These are phyloP conservation scores for Bucorvus abyssinicus DNA, from an alignment of 2,797 vertebrate species.

Conservation along the genomic window DNA sequence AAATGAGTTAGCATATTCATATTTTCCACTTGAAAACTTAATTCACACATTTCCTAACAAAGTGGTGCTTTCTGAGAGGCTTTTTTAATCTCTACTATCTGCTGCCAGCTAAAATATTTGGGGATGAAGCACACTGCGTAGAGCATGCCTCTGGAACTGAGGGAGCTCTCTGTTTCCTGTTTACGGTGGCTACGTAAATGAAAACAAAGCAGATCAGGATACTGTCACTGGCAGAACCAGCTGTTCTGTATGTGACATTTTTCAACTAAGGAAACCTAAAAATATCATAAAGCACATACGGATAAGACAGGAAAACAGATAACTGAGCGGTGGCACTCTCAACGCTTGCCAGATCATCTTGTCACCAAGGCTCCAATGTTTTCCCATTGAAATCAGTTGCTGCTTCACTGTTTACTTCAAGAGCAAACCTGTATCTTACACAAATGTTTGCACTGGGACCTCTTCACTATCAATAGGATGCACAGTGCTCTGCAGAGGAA, in stretches of 20 bases:
- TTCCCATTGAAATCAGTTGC: background rate
- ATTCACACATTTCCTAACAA: conserved; percentile 32
- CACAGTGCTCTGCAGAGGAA: background rate
- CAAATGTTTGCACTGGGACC: background rate
- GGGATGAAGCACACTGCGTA: background rate
- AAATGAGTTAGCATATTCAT: background rate
- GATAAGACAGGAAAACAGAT: background rate
- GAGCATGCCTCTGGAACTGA: background rate
- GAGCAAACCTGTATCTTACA: background rate
- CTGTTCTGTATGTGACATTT: background rate
- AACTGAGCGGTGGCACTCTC: background rate
- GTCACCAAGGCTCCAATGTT: background rate
- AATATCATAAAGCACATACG: background rate
- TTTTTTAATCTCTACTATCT: background rate
- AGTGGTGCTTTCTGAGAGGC: background rate
- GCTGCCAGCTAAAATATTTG: conserved; percentile 21
- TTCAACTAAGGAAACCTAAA: conserved; percentile 9
- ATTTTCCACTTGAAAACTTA: conserved; percentile 36
- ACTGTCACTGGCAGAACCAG: background rate
- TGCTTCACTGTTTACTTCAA: background rate
- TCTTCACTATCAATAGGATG: background rate
- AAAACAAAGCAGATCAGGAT: background rate
- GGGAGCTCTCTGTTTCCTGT: background rate
- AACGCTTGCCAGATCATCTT: background rate
- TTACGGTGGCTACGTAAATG: background rate